phyloP scores from a whole-genome alignment of 2,797 vertebrate species.

The Chelonia mydas region DNA sequence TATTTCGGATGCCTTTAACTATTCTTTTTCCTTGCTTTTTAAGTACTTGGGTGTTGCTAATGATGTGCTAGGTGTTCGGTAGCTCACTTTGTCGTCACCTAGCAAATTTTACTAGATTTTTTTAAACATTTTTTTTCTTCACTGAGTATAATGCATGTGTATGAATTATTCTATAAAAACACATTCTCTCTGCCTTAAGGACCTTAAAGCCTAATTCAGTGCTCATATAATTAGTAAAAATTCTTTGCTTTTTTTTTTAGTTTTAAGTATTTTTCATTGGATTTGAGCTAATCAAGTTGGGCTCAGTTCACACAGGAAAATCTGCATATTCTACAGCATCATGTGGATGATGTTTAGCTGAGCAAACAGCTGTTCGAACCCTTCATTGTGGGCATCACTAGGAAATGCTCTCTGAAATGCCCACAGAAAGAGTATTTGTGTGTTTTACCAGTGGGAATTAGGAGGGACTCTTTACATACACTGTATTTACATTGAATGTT shows the following conservation, averaged over 20 bases:
- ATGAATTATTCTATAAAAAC: not conserved
- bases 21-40: not conserved
- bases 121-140: not conserved
- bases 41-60: not conserved
- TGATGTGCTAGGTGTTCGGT: not conserved
- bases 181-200: not conserved
- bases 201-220: not conserved
- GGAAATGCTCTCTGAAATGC: slow-evolving; percentile 38
- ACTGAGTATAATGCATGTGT: accelerated
- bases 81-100: not conserved
- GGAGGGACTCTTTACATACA: not conserved
- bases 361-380: slow-evolving; percentile 65
- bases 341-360: slow-evolving; percentile 2
- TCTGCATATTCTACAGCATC: not conserved
- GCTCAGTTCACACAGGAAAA: not conserved
- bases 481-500: slow-evolving; percentile 44
- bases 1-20: not conserved
- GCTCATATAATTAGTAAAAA: not conserved
- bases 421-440: slow-evolving; percentile 65
- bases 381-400: slow-evolving; percentile 59
- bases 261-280: not conserved
- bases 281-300: not conserved
- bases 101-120: not conserved
- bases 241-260: not conserved
- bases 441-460: slow-evolving; percentile 27